These are phyloP conservation scores for Oreonectes daqikongensis DNA, from an alignment of 2,797 vertebrate species.

Conservation along the genomic window DNA sequence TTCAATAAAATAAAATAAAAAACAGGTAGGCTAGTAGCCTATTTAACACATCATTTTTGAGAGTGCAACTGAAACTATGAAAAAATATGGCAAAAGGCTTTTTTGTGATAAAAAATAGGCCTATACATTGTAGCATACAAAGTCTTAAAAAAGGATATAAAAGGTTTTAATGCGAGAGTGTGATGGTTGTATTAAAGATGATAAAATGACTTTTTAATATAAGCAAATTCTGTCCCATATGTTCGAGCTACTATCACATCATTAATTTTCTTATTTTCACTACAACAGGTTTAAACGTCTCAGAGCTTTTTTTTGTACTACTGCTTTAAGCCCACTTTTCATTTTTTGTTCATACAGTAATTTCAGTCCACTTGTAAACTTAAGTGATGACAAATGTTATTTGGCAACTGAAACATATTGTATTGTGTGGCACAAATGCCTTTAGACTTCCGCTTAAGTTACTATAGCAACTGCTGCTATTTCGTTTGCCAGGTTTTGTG, in stretches of 20 bases:
- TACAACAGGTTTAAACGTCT: background rate
- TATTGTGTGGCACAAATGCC: constrained; percentile 28
- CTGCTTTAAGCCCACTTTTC: background rate
- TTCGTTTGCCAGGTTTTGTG: constrained; percentile 47
- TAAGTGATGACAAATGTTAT: constrained; percentile 38
- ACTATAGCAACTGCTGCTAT: constrained; percentile 56
- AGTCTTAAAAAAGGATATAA: too few species aligned
- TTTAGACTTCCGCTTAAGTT: constrained; percentile 53
- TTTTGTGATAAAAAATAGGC: too few species aligned
- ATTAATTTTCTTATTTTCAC: background rate
- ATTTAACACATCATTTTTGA: too few species aligned
- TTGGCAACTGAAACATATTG: constrained; percentile 51
- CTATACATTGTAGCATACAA: too few species aligned
- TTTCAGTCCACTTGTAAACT: constrained; percentile 29
- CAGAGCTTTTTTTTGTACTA: background rate
- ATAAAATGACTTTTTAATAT: too few species aligned
- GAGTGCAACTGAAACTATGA: too few species aligned
- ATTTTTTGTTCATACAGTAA: background rate
- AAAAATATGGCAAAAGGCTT: too few species aligned
- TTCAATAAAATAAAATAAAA: too few species aligned
- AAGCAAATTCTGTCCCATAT: too few species aligned
- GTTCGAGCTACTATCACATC: background rate
- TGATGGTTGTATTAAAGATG: background rate
- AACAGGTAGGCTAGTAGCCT: too few species aligned
- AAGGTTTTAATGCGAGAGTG: too few species aligned